phyloP scores from a whole-genome alignment of 1,140 invertebrate species.

The Adoxophyes honmai region DNA sequence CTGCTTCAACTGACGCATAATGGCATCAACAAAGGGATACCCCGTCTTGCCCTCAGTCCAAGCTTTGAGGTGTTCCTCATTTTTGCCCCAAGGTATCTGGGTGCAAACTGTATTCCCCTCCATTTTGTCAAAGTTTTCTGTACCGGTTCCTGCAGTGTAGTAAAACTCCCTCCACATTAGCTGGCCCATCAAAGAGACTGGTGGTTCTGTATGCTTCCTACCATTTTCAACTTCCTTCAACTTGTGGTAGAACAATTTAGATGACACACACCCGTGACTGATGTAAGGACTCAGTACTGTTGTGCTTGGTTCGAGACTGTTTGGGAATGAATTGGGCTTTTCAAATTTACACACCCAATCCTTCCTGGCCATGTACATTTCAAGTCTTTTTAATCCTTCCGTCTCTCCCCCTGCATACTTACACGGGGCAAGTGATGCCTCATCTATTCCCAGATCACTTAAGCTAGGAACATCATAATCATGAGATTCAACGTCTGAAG shows the following conservation, averaged over 20 bases:
- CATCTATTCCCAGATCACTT: conserved; percentile 78
- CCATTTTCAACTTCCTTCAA: conserved; percentile 77
- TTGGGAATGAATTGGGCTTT: conserved; percentile 85
- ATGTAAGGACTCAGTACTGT: conserved; percentile 87
- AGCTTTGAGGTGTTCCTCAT: conserved; percentile 80
- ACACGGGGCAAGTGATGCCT: conserved; percentile 58
- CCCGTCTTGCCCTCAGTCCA: conserved; percentile 85
- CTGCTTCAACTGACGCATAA: conserved; percentile 84
- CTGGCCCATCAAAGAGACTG: conserved; percentile 81
- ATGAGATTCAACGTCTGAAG: conserved; percentile 73
- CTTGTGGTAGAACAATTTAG: conserved; percentile 81
- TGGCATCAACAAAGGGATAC: conserved; percentile 89
- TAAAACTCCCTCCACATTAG: conserved; percentile 88
- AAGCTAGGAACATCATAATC: conserved; percentile 80
- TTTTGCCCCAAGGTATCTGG: conserved; percentile 85
- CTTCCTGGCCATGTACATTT: conserved; percentile 79
- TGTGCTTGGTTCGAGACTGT: conserved; percentile 84
- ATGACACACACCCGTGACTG: conserved; percentile 85
- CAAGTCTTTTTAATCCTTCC: conserved; percentile 81
- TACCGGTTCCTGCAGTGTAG: conserved; percentile 83
- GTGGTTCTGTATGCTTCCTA: conserved; percentile 77
- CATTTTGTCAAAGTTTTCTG: conserved; percentile 86
- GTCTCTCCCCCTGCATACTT: conserved; percentile 84
- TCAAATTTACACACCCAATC: conserved; percentile 86
- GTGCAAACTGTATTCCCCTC: conserved; percentile 83